Percentiles rank a stretch among this genome's conserved stretches.
Evolutionary conservation across 2,113 vertebrate species (phyloP).

Genomic region (Scolopax mira): DNA sequence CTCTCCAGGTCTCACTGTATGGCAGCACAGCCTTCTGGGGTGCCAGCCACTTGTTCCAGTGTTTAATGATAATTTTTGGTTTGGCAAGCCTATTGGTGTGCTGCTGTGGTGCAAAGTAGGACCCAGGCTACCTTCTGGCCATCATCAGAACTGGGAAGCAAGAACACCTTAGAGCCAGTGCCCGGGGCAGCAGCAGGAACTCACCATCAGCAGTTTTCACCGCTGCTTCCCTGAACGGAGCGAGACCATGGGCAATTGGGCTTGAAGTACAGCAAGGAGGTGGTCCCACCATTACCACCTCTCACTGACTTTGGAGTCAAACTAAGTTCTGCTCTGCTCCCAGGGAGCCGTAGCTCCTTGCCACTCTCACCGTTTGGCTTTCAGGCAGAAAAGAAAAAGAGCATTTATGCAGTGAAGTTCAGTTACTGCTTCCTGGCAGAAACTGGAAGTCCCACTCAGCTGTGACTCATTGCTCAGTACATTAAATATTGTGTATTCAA

Average conservation of each 20-base stretch:
- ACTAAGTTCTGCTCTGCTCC: neutral
- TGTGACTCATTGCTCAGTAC: conserved; percentile 26
- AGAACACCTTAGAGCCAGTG: accelerated
- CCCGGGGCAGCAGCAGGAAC: neutral
- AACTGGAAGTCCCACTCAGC: conserved; percentile 36
- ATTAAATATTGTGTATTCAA: conserved; percentile 43
- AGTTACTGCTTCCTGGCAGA: neutral
- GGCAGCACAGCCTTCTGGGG: too few relatives aligned
- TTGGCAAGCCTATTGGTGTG: neutral
- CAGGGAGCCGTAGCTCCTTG: neutral
- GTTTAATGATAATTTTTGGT: neutral
- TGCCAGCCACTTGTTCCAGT: too few relatives aligned
- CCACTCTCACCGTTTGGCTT: neutral
- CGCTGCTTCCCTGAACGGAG: neutral
- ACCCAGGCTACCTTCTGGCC: neutral
- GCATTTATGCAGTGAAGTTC: neutral
- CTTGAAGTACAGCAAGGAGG: neutral
- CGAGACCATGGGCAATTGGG: accelerated
- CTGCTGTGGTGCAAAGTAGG: neutral
- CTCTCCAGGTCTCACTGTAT: too few relatives aligned
- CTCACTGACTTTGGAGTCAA: neutral
- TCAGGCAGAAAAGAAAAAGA: neutral
- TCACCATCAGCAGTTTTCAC: neutral
- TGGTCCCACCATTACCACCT: neutral
- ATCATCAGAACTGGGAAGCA: neutral